Conservation (phyloP, 1,140 invertebrate genomes). For the Aphis gossypii region DNA sequence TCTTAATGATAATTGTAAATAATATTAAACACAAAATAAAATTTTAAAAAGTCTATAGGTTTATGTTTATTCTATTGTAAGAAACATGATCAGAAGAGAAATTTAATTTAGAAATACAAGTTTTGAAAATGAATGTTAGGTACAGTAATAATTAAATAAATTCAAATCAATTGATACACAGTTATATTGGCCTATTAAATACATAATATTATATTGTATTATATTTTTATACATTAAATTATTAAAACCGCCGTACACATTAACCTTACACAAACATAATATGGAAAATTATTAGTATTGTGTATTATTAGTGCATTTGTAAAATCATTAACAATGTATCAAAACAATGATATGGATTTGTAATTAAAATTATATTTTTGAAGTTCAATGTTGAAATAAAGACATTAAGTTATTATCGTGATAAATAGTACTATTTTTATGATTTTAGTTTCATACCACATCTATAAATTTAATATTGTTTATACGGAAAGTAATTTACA, state of each 20-base stretch:
- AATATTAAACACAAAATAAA: not conserved
- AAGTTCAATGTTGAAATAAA: not conserved
- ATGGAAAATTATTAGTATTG: too few relatives aligned
- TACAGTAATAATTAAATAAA: not conserved
- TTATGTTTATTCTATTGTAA: not conserved
- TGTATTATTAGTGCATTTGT: too few relatives aligned
- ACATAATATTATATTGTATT: too few relatives aligned
- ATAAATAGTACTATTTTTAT: not conserved
- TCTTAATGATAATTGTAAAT: not conserved
- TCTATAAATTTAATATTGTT: not conserved
- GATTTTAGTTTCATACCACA: not conserved
- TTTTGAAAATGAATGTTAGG: not conserved
- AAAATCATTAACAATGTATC: not conserved
- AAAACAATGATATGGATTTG: not conserved
- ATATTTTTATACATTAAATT: not conserved
- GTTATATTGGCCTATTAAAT: too few relatives aligned
- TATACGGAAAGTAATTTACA: not conserved
- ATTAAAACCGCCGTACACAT: not conserved
- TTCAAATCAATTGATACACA: too few relatives aligned
- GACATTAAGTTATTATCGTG: not conserved
- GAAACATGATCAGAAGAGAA: not conserved
- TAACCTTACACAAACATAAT: too few relatives aligned
- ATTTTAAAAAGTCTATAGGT: not conserved
- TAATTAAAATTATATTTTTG: not conserved
- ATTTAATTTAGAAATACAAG: not conserved